Percentiles rank a stretch among this genome's conserved stretches.
These are phyloP conservation scores for Abramis brama DNA, from an alignment of 2,113 vertebrate species.

Conservation along the genomic window DNA sequence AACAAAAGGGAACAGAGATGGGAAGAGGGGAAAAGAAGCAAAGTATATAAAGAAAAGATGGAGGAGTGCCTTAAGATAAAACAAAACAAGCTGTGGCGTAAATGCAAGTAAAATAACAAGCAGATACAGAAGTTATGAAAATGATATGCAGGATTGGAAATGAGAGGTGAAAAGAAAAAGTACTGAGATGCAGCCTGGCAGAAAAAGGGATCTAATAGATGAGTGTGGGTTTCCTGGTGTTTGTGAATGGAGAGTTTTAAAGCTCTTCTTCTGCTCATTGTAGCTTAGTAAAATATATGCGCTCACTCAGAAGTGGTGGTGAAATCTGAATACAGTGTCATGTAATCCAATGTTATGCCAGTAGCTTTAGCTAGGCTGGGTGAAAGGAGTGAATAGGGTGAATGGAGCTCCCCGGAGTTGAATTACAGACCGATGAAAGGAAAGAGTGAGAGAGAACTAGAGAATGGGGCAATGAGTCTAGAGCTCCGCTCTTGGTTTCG, in stretches of 20 bases:
- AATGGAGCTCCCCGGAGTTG: constrained; percentile 28
- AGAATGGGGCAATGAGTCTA: constrained; percentile 24
- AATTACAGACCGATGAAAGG: constrained; percentile 37
- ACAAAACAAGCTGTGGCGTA: constrained; percentile 13
- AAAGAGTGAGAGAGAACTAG: constrained; percentile 19
- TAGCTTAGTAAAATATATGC: constrained; percentile 11
- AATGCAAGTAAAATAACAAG: constrained; percentile 36
- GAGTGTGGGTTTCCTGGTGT: constrained; percentile 14
- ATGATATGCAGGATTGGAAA: not conserved
- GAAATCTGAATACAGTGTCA: constrained; percentile 36
- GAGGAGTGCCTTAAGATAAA: constrained; percentile 22
- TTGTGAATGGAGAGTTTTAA: constrained; percentile 17
- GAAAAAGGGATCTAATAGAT: not conserved
- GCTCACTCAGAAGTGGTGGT: not conserved
- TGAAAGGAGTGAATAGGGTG: constrained; percentile 34
- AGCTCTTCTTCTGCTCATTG: not conserved
- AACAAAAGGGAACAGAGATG: not conserved
- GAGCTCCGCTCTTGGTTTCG: constrained; percentile 9
- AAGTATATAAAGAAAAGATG: not conserved
- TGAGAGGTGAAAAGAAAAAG: not conserved
- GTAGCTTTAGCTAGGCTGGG: constrained; percentile 31
- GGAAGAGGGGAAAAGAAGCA: not conserved
- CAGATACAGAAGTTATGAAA: not conserved
- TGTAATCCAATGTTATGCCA: constrained; percentile 41
- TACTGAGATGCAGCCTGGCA: not conserved